Conservation (phyloP, 37 sponge, comb jelly and placozoan genomes). For the Tethya wilhelma region DNA sequence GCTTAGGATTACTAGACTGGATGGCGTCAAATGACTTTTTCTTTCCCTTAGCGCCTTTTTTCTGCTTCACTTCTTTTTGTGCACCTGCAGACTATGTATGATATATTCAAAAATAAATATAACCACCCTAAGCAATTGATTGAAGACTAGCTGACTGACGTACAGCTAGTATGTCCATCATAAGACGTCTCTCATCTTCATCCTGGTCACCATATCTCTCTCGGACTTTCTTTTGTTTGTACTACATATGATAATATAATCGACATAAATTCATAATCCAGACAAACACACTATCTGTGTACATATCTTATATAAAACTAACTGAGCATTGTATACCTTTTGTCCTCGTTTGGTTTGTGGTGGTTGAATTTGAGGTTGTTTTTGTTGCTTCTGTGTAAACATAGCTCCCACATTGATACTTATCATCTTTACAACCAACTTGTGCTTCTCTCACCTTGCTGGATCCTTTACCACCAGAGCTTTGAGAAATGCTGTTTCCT, state of each 20-base stretch:
- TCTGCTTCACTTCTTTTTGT: conserved; percentile 9
- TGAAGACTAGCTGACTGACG: too few relatives aligned
- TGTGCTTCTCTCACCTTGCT: neutral
- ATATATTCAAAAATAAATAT: too few relatives aligned
- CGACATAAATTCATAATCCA: neutral
- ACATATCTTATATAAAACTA: neutral
- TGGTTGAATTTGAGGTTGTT: neutral
- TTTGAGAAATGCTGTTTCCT: neutral
- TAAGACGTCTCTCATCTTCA: conserved; percentile 71
- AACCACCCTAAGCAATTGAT: too few relatives aligned
- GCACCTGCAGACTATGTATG: conserved; percentile 66
- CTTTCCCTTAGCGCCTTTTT: conserved; percentile 45
- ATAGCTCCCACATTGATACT: neutral
- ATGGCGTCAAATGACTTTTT: conserved; percentile 29
- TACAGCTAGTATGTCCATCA: conserved; percentile 15
- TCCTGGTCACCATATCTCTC: conserved; percentile 94
- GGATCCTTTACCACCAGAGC: too few relatives aligned
- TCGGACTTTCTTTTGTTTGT: conserved; percentile 79
- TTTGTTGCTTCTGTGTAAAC: neutral
- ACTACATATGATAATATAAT: conserved; percentile 20
- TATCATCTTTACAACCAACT: neutral
- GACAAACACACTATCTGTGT: neutral
- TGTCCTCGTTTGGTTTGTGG: conserved; percentile 74
- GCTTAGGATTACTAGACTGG: conserved; percentile 68
- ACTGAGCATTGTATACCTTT: conserved; percentile 43